A percentile compares a stretch with the other conserved stretches of the same genome.
Conservation (phyloP, 2,113 vertebrate species). For the Myrmophylax atrothorax region DNA sequence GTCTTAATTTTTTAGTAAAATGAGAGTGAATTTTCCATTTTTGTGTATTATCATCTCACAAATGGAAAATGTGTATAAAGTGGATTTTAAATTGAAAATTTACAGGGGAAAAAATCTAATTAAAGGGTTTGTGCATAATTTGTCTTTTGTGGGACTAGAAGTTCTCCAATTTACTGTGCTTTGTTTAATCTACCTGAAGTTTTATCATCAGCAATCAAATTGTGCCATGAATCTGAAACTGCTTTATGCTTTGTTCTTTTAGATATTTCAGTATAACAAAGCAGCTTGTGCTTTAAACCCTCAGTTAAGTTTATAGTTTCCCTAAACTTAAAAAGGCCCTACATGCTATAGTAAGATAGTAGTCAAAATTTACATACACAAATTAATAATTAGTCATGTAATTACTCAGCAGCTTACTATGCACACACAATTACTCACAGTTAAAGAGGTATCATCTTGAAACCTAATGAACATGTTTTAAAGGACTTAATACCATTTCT, state of each 20-base stretch:
- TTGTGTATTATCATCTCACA: not conserved
- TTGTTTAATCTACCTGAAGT: not conserved
- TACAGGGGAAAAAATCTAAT: not conserved
- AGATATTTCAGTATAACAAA: not conserved
- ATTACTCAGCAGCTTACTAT: not conserved
- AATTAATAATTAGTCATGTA: not conserved
- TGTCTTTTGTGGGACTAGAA: not conserved
- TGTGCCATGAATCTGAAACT: not conserved
- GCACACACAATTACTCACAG: not conserved
- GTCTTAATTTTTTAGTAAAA: not conserved
- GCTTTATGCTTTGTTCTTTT: not conserved
- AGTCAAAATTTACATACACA: not conserved
- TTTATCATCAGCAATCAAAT: not conserved
- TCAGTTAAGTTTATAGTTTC: not conserved
- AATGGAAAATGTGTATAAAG: not conserved
- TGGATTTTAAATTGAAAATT: not conserved
- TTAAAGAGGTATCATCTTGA: not conserved
- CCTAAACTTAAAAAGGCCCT: not conserved
- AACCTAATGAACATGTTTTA: not conserved
- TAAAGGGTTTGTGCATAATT: not conserved
- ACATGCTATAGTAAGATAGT: fast-evolving
- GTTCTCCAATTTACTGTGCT: not conserved
- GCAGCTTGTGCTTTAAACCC: not conserved
- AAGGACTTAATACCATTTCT: not conserved
- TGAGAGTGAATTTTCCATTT: not conserved